Evolutionary conservation across 2,888 invertebrate genomes (phyloP).

Genomic region (Neoaliturus tenellus): DNA sequence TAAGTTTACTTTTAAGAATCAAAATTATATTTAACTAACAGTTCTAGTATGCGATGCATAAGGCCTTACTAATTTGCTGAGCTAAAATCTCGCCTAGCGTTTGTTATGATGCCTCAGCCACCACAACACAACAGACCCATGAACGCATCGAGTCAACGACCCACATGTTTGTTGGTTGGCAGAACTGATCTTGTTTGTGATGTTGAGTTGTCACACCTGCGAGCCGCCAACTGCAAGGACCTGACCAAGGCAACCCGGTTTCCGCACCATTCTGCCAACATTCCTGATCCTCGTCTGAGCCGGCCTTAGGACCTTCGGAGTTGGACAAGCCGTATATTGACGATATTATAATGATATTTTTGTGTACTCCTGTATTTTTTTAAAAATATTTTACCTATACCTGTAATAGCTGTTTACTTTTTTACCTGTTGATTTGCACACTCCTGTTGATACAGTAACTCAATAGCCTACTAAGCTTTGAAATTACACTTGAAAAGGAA

Average conservation of each 20-base stretch:
- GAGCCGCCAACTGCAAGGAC: slow-evolving; percentile 15
- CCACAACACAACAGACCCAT: not conserved
- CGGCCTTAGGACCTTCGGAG: not conserved
- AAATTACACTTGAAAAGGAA: no score
- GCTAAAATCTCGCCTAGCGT: not conserved
- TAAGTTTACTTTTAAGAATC: no score
- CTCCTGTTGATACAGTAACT: no score
- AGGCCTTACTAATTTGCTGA: not conserved
- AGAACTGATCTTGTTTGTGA: slow-evolving; percentile 1
- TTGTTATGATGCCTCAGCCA: not conserved
- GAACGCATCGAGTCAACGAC: slow-evolving; percentile 5
- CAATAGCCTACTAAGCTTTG: no score
- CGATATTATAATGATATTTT: no score
- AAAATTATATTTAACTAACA: no score
- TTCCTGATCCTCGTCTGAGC: not conserved
- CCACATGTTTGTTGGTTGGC: not conserved
- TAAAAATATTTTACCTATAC: no score
- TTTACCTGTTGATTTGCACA: no score
- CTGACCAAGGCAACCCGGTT: slow-evolving; percentile 33
- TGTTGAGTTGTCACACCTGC: slow-evolving; percentile 22
- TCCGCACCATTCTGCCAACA: not conserved
- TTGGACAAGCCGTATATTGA: not conserved
- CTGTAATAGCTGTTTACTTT: no score
- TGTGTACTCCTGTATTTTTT: no score
- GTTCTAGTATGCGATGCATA: no score